Evolutionary conservation across 2,888 invertebrate genomes (phyloP), one percentile per base, ranked within the genome.

Genomic region (Sarcophaga caerulescens): DNA sequence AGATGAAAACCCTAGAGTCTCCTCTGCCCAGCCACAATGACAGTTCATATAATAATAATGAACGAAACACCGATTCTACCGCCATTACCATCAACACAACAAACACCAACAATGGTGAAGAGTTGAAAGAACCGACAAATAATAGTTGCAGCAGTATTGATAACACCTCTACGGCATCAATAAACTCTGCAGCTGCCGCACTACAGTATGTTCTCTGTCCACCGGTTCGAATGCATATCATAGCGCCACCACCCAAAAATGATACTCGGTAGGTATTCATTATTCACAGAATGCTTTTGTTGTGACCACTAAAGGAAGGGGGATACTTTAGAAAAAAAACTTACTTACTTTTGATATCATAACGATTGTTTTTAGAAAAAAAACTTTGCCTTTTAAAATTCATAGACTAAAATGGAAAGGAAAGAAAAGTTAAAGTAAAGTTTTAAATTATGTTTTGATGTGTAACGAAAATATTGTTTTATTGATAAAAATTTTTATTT

Each of bases 201-300:
- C 52, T 59, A 12, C 62, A 12, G 10, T 63, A 60, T 47, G 23
- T 47, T 3, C 21, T 63, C 25, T 75, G 45, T 35, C 14, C 74
- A 12, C 14, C 52, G 10, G 17, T 17, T 52, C 14, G 52, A 52
- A 14, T 52, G 52, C 52, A 52, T 4, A 57, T 52, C 19, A 69
- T 19, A 5, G 60, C 35, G 11, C n/a, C 59, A 35, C 5, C 57
- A 69, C 8, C 45, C 14, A 80, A 66, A 79, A 59, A 71, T 80
- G 84, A 80, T 52, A 84, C 75, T 68, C 86, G 86, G 84, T 86
- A 78, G 70, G 84, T 86, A 84, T 73, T 23, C n/a, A 35, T 25
- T 35, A 35, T 10, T 35, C 35, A 35, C 35, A 1, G 35, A 35
- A 35, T 8, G 10, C 35, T 35, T 35, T 8, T 35, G 35, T 35